These are phyloP conservation scores for Gymnorhina tibicen DNA, from an alignment of 2,113 vertebrate genomes.

Conservation along the genomic window DNA sequence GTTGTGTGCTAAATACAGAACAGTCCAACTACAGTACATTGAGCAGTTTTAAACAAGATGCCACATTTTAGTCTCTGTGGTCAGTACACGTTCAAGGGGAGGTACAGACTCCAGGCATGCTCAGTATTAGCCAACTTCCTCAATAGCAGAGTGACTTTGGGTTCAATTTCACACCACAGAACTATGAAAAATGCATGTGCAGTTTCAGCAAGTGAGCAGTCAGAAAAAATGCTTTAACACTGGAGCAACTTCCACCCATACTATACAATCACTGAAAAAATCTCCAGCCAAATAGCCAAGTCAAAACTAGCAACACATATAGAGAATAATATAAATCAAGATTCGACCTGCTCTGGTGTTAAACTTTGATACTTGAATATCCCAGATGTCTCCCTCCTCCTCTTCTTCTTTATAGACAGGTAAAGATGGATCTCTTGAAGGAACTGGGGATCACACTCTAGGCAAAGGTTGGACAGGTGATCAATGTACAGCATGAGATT, in stretches of 20 bases:
- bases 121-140: neutral
- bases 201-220: neutral
- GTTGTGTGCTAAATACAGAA: neutral
- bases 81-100: neutral
- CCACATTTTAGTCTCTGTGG: neutral
- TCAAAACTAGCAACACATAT: neutral
- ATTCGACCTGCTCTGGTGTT: conserved; percentile 85
- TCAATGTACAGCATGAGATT: conserved; percentile 89
- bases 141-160: neutral
- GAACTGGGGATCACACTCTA: conserved; percentile 84
- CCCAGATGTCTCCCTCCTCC: conserved; percentile 79
- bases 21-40: neutral
- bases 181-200: neutral
- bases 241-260: neutral
- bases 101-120: neutral
- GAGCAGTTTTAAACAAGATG: neutral
- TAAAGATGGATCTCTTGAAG: conserved; percentile 82
- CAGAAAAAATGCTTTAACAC: neutral
- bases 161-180: neutral
- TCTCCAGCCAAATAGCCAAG: neutral
- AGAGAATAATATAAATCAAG: conserved; percentile 68
- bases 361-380: conserved; percentile 79
- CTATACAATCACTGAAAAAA: neutral
- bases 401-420: conserved; percentile 81
- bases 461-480: conserved; percentile 90